phyloP scores from a whole-genome alignment of 2,113 vertebrate species.

The Lepus timidus region DNA sequence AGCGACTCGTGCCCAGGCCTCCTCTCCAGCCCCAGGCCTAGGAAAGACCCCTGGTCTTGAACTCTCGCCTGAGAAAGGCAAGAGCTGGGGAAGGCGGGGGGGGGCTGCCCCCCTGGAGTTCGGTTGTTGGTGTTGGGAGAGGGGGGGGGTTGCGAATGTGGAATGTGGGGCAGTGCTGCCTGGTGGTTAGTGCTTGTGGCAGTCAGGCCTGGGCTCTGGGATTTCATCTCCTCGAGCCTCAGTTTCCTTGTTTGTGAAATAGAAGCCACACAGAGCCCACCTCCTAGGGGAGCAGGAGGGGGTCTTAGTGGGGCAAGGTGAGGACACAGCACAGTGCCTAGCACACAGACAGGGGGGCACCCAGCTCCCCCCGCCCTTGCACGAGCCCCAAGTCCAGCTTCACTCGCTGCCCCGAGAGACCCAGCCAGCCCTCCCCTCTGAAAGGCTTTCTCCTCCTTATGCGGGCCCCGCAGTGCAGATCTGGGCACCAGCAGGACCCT shows the following conservation, averaged over 20 bases:
- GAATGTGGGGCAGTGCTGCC: rapidly evolving
- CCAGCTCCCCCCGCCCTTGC: neutral
- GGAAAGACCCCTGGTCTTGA: neutral
- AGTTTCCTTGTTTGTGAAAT: neutral
- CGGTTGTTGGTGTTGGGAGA: neutral
- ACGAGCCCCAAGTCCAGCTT: neutral
- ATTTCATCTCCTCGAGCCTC: neutral
- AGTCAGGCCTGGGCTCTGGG: neutral
- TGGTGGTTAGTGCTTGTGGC: neutral
- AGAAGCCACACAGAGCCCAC: too few species aligned
- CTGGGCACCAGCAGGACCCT: neutral
- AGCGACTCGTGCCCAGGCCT: neutral
- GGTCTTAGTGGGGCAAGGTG: neutral
- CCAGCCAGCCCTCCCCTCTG: too few species aligned
- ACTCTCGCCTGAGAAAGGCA: neutral
- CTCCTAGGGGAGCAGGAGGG: neutral
- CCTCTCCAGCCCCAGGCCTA: neutral
- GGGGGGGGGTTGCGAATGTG: rapidly evolving
- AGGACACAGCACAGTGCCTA: rapidly evolving
- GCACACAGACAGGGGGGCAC: rapidly evolving
- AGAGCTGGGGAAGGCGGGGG: neutral
- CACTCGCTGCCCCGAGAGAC: neutral
- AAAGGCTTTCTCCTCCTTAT: too few species aligned
- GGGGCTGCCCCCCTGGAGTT: neutral
- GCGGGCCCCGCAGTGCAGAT: neutral